Conservation (phyloP, 2,797 vertebrate genomes). For the Pampus argenteus region DNA sequence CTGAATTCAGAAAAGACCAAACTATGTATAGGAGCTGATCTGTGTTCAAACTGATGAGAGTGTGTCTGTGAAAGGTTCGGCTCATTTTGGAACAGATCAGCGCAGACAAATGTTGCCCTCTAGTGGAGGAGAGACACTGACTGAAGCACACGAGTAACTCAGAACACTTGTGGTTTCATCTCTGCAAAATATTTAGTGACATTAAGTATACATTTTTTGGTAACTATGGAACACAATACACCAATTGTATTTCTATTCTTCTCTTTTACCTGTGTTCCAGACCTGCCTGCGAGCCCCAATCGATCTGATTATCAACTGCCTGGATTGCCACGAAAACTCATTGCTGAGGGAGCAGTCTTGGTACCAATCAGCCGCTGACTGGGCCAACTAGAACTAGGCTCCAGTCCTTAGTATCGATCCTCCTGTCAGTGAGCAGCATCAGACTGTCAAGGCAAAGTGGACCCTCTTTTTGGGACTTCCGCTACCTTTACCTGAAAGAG, state of each 20-base stretch:
- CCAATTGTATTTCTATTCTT: not conserved
- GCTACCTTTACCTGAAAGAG: conserved; percentile 86
- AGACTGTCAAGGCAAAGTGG: conserved; percentile 92
- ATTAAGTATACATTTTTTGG: not conserved
- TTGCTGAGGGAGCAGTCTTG: conserved; percentile 91
- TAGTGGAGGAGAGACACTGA: conserved; percentile 62
- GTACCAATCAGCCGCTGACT: conserved; percentile 92
- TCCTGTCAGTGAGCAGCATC: conserved; percentile 82
- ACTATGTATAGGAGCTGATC: not conserved
- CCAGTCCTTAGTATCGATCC: conserved; percentile 94
- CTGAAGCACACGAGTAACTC: not conserved
- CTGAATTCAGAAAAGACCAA: not conserved
- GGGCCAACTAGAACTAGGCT: conserved; percentile 93
- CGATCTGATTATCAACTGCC: conserved; percentile 94
- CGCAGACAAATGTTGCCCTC: conserved; percentile 65
- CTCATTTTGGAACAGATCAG: conserved; percentile 8
- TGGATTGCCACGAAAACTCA: conserved; percentile 92
- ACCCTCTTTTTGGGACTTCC: conserved; percentile 91
- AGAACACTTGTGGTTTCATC: not conserved
- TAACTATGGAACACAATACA: not conserved
- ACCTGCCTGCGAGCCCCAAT: conserved; percentile 91
- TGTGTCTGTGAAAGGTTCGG: not conserved
- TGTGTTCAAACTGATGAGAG: not conserved
- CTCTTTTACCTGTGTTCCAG: conserved; percentile 66
- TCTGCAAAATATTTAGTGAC: not conserved